Percentiles rank a stretch among this genome's conserved stretches.
Evolutionary conservation across 2,113 vertebrate genomes (phyloP).

Genomic region (Xiphophorus hellerii): DNA sequence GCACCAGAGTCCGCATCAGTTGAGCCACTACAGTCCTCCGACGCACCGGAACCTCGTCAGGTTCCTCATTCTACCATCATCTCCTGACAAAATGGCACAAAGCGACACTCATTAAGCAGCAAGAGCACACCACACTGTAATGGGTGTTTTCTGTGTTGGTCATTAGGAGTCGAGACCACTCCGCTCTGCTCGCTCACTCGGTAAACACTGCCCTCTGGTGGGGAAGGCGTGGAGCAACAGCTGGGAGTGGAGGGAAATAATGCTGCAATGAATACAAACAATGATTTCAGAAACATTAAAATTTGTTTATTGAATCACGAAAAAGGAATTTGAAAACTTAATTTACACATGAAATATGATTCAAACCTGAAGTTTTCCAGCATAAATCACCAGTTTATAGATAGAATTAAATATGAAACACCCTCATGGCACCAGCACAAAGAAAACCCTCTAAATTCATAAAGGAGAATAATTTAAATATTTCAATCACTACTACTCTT

Average conservation of each 20-base stretch:
- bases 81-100: background rate
- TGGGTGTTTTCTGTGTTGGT: conserved; percentile 6
- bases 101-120: background rate
- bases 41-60: conserved; percentile 37
- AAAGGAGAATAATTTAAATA: background rate
- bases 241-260: background rate
- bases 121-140: background rate
- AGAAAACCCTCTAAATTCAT: conserved; percentile 2
- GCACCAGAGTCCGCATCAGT: conserved; percentile 31
- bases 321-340: conserved; percentile 6
- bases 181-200: conserved; percentile 2
- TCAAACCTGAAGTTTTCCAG: background rate
- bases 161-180: background rate
- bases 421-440: conserved; percentile 39
- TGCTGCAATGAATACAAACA: conserved; percentile 15
- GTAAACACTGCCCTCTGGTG: conserved; percentile 53
- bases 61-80: background rate
- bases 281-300: background rate
- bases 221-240: conserved; percentile 44
- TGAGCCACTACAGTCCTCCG: conserved; percentile 26
- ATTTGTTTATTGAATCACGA: conserved; percentile 51
- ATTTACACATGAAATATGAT: conserved; percentile 22
- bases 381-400: conserved; percentile 10
- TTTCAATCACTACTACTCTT: background rate
- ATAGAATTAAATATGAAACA: conserved; percentile 14